A percentile compares a stretch with the other conserved stretches of the same genome.
Conservation (phyloP, 1,140 invertebrate species). For the Lerema accius region DNA sequence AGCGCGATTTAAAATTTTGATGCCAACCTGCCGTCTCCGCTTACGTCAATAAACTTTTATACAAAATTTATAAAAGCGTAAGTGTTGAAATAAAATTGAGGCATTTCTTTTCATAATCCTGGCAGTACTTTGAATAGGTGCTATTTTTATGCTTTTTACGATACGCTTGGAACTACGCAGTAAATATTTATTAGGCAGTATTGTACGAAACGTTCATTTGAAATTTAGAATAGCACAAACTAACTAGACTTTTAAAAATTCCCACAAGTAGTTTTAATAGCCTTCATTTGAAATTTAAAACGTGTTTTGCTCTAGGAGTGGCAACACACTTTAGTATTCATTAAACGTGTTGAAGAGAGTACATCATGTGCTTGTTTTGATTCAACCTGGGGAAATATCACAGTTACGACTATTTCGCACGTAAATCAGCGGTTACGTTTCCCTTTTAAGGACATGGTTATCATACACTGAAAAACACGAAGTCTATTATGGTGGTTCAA, state of each 20-base stretch:
- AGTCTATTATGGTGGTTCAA: too few species aligned
- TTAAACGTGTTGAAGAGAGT: conserved; percentile 4
- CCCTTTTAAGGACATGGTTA: too few species aligned
- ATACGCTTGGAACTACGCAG: not conserved
- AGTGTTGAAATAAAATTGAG: not conserved
- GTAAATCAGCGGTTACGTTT: not conserved
- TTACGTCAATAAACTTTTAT: not conserved
- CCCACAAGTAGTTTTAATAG: conserved; percentile 18
- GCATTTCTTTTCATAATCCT: not conserved
- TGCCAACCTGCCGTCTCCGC: not conserved
- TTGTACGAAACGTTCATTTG: conserved; percentile 22
- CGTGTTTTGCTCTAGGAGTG: conserved; percentile 11
- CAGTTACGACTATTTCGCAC: not conserved
- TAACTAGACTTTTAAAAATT: conserved; percentile 16
- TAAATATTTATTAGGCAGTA: conserved; percentile 41
- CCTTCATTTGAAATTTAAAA: conserved; percentile 19
- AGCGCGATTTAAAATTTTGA: not conserved
- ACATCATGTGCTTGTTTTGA: not conserved
- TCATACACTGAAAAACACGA: too few species aligned
- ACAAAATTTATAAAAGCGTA: not conserved
- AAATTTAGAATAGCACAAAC: conserved; percentile 20
- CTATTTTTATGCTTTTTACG: not conserved
- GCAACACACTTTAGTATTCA: conserved; percentile 17
- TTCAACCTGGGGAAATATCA: not conserved
- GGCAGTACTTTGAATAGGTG: not conserved